A percentile compares a stretch with the other conserved stretches of the same genome.
Evolutionary conservation across 2,113 vertebrate species (phyloP).

Genomic region (Saccopteryx leptura): DNA sequence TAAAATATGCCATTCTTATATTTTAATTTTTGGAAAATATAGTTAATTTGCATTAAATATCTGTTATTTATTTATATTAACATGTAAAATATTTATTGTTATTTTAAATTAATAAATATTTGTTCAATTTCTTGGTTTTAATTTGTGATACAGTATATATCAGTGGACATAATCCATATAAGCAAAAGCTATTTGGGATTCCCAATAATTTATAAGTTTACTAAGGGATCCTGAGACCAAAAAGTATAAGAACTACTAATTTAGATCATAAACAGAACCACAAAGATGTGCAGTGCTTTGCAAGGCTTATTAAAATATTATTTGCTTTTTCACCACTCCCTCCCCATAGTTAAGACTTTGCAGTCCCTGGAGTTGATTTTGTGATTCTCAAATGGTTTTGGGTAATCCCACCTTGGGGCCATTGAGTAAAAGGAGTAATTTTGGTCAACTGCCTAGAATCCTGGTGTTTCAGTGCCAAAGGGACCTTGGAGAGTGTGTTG

Average conservation of each 20-base stretch:
- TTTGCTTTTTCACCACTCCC: not conserved
- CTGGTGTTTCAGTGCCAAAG: not conserved
- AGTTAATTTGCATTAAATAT: constrained; percentile 13
- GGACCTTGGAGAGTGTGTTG: not conserved
- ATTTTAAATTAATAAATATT: constrained; percentile 37
- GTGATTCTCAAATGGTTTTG: not conserved
- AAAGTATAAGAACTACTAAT: not conserved
- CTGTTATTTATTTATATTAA: constrained; percentile 16
- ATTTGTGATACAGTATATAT: not conserved
- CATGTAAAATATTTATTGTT: not conserved
- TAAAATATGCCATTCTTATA: not conserved
- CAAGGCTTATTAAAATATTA: not conserved
- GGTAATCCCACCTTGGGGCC: not conserved
- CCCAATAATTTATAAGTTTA: not conserved
- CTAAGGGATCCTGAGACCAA: not conserved
- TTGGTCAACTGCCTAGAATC: not conserved
- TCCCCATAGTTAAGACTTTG: not conserved
- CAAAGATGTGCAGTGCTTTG: not conserved
- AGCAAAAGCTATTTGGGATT: constrained; percentile 17
- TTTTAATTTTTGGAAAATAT: not conserved
- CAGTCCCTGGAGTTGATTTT: not conserved
- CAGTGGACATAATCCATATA: not conserved
- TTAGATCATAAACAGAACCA: not conserved
- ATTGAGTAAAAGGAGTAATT: not conserved
- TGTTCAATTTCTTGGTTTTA: not conserved